Conservation (phyloP, 2,797 vertebrate genomes). For the Danionella dracula region DNA sequence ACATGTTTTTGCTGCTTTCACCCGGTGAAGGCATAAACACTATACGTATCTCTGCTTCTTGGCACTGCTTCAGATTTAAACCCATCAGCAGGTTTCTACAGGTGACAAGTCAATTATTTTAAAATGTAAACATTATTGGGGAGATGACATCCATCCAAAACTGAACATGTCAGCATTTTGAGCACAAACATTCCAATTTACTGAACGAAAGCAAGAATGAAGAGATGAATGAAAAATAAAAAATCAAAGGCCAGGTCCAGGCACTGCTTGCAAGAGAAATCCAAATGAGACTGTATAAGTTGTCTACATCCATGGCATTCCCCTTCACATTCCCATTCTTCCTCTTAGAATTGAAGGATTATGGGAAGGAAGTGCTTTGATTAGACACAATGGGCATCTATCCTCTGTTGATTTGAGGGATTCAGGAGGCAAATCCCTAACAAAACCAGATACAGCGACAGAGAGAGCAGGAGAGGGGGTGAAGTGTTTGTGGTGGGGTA, state of each 20-base stretch:
- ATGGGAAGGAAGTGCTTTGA: slow-evolving; percentile 76
- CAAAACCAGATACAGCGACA: slow-evolving; percentile 62
- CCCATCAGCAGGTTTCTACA: slow-evolving; percentile 47
- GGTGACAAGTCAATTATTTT: slow-evolving; percentile 62
- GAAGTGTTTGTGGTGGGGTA: slow-evolving; percentile 19
- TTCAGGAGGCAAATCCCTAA: slow-evolving; percentile 71
- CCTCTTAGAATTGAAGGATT: slow-evolving; percentile 74
- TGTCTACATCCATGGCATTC: slow-evolving; percentile 64
- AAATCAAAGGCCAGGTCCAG: slow-evolving; percentile 38
- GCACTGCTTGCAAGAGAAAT: slow-evolving; percentile 60
- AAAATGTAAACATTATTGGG: slow-evolving; percentile 51
- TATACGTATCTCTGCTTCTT: slow-evolving; percentile 4
- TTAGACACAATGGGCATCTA: slow-evolving; percentile 75
- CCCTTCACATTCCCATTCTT: slow-evolving; percentile 69
- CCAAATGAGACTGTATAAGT: slow-evolving; percentile 69
- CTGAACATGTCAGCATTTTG: background rate
- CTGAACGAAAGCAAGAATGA: slow-evolving; percentile 19
- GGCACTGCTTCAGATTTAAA: slow-evolving; percentile 37
- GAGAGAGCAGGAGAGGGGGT: background rate
- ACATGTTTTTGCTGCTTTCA: slow-evolving; percentile 33
- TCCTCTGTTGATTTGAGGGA: slow-evolving; percentile 77
- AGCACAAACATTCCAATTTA: slow-evolving; percentile 18
- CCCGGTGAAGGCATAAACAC: slow-evolving; percentile 28
- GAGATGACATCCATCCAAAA: slow-evolving; percentile 24
- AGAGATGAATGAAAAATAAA: slow-evolving; percentile 40